phyloP scores from a whole-genome alignment of 2,888 invertebrate genomes.

The Drosophila quinaria region DNA sequence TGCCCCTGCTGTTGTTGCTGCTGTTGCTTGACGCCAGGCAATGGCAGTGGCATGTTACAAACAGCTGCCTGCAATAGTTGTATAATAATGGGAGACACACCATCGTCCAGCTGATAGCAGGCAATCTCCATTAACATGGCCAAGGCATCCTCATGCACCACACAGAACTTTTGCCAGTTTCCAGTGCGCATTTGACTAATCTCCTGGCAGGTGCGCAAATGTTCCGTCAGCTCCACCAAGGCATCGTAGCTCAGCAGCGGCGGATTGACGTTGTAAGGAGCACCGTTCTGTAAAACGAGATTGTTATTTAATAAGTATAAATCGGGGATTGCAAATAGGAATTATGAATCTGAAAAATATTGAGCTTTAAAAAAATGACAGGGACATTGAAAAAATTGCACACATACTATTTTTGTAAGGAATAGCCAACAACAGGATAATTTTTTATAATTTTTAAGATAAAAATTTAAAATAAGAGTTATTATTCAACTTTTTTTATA shows the following conservation, averaged over 20 bases:
- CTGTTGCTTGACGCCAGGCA: slow-evolving; percentile 54
- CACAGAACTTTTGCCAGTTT: slow-evolving; percentile 97
- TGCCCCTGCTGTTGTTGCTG: slow-evolving; percentile 31
- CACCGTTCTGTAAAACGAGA: slow-evolving; percentile 55
- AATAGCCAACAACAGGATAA: too few relatives aligned
- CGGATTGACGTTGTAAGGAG: slow-evolving; percentile 76
- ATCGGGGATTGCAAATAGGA: too few relatives aligned
- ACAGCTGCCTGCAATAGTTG: slow-evolving; percentile 96
- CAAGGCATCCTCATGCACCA: slow-evolving; percentile 90
- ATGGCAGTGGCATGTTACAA: slow-evolving; percentile 86
- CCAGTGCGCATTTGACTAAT: slow-evolving; percentile 95
- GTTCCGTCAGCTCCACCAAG: slow-evolving; percentile 97
- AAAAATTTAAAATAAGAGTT: too few relatives aligned
- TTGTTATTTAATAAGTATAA: background rate
- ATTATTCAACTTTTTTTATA: too few relatives aligned
- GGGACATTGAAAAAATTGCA: too few relatives aligned
- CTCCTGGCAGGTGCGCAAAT: slow-evolving; percentile 96
- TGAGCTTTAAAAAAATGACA: too few relatives aligned
- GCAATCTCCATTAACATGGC: slow-evolving; percentile 94
- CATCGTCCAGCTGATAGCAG: slow-evolving; percentile 93
- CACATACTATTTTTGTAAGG: too few relatives aligned
- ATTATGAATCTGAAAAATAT: too few relatives aligned
- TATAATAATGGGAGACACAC: slow-evolving; percentile 95
- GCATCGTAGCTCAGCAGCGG: slow-evolving; percentile 93
- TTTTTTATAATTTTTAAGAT: too few relatives aligned